Conservation (phyloP, 2,113 vertebrate species). For the Heterotis niloticus region DNA sequence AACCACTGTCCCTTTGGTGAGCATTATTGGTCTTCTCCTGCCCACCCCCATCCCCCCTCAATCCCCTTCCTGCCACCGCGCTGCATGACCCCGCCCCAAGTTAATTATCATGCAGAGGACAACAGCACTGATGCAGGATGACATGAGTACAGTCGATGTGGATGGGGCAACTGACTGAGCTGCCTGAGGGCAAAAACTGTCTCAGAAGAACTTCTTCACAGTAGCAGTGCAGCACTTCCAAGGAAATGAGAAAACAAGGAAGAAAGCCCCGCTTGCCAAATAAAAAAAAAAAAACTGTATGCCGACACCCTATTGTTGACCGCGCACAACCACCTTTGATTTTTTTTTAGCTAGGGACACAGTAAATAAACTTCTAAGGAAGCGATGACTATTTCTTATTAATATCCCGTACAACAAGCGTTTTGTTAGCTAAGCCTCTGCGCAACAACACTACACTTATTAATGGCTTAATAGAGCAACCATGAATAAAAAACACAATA, state of each 20-base stretch:
- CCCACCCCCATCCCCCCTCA: constrained; percentile 26
- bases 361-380: neutral
- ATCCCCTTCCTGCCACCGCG: constrained; percentile 40
- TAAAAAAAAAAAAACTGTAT: constrained; percentile 9
- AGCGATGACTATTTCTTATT: neutral
- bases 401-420: neutral
- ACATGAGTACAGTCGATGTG: constrained; percentile 55
- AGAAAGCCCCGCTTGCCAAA: constrained; percentile 39
- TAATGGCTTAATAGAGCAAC: neutral
- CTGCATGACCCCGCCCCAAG: constrained; percentile 57
- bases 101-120: constrained; percentile 56
- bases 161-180: constrained; percentile 35
- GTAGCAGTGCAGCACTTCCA: constrained; percentile 42
- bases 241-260: constrained; percentile 32
- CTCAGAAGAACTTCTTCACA: constrained; percentile 38
- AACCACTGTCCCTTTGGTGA: constrained; percentile 36
- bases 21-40: neutral
- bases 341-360: neutral
- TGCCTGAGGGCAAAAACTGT: constrained; percentile 41
- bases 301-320: constrained; percentile 21
- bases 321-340: neutral
- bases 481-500: constrained; percentile 13
- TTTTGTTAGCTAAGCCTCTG: neutral
- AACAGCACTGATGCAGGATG: constrained; percentile 58
- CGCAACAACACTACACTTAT: neutral